Percentiles rank a stretch among this genome's conserved stretches.
Conservation (phyloP, 2,113 vertebrate species). For the Oncorhynchus mykiss region DNA sequence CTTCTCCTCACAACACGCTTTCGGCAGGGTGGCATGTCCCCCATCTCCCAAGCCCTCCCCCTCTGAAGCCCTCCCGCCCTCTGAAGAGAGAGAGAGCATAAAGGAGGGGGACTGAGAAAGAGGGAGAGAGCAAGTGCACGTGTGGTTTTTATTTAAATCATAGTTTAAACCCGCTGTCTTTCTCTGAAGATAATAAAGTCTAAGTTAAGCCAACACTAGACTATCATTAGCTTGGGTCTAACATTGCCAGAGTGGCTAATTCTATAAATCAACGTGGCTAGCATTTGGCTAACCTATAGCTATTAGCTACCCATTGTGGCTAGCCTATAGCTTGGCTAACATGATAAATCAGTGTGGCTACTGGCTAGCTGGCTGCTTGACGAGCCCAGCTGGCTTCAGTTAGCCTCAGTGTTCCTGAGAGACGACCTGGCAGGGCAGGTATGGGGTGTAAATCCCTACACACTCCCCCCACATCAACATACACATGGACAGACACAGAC, state of each 20-base stretch:
- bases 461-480: constrained; percentile 45
- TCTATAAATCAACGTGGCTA: neutral
- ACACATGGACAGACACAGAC: constrained; percentile 34
- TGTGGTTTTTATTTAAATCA: neutral
- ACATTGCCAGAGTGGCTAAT: neutral
- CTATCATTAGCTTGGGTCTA: neutral
- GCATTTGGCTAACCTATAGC: too few species aligned
- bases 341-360: constrained; percentile 67
- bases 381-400: constrained; percentile 77
- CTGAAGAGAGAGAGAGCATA: constrained; percentile 8
- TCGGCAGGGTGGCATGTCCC: constrained; percentile 67
- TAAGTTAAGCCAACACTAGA: neutral
- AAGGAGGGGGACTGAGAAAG: constrained; percentile 7
- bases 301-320: neutral
- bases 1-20: constrained; percentile 77
- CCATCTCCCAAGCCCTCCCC: constrained; percentile 8
- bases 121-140: neutral
- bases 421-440: constrained; percentile 65
- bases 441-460: constrained; percentile 66
- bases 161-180: neutral
- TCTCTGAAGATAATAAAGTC: neutral
- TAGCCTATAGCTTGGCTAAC: neutral
- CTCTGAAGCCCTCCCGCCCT: constrained; percentile 16
- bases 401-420: constrained; percentile 58
- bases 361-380: constrained; percentile 64